These are phyloP conservation scores for Steinernema carpocapsae DNA, from an alignment of 2,888 invertebrate genomes.

Conservation along the genomic window DNA sequence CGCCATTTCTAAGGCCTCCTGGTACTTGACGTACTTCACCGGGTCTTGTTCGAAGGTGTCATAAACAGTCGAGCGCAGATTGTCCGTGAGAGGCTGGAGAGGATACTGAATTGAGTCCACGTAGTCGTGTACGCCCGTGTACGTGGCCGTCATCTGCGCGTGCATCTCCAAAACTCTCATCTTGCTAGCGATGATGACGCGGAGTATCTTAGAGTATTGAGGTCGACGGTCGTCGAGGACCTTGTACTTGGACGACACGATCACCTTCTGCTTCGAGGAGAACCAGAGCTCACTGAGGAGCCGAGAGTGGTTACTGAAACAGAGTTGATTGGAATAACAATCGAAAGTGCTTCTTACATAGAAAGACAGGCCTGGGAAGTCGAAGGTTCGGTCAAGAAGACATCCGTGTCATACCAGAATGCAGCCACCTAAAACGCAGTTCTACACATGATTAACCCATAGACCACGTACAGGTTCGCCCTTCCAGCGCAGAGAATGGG, in stretches of 20 bases:
- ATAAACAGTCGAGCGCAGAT: constrained; percentile 92
- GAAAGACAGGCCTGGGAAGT: constrained; percentile 43
- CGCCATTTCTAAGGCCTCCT: constrained; percentile 50
- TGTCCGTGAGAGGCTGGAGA: constrained; percentile 90
- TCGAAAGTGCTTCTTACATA: constrained; percentile 35
- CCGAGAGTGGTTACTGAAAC: constrained; percentile 42
- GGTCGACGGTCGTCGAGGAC: constrained; percentile 30
- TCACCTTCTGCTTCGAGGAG: constrained; percentile 28
- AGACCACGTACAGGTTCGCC: constrained; percentile 92
- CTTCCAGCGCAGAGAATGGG: constrained; percentile 81
- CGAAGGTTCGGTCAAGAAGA: constrained; percentile 42
- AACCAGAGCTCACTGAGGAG: constrained; percentile 50
- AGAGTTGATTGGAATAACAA: background rate
- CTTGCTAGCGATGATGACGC: constrained; percentile 9
- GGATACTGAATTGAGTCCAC: constrained; percentile 72
- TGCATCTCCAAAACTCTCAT: constrained; percentile 30
- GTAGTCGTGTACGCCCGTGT: background rate
- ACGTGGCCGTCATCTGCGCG: constrained; percentile 6
- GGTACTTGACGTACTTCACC: constrained; percentile 80
- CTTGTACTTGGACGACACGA: constrained; percentile 20
- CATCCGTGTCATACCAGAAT: constrained; percentile 46
- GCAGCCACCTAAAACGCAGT: constrained; percentile 42
- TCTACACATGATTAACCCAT: no score
- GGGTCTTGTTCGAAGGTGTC: constrained; percentile 98
- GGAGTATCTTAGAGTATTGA: constrained; percentile 40